Conservation (phyloP, 2,113 vertebrate genomes). For the Panurus biarmicus region DNA sequence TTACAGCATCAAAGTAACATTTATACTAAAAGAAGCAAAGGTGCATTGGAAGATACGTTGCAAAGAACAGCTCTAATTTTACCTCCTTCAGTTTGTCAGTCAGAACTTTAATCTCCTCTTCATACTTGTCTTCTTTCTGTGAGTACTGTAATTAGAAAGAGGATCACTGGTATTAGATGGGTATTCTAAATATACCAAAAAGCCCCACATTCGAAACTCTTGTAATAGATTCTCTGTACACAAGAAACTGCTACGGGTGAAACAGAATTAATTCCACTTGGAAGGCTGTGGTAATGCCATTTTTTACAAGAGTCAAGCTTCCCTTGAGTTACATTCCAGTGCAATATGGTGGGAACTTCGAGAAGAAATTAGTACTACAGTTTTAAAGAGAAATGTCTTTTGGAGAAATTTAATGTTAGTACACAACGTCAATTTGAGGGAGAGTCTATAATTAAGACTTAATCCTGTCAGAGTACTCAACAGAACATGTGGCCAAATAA, state of each 20-base stretch:
- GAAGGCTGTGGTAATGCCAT: neutral
- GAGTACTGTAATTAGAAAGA: constrained; percentile 87
- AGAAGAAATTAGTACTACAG: neutral
- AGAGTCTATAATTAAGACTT: neutral
- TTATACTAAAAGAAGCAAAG: neutral
- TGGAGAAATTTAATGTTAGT: neutral
- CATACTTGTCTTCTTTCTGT: constrained; percentile 98
- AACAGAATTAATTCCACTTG: neutral
- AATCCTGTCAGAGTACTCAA: neutral
- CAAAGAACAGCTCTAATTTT: constrained; percentile 20
- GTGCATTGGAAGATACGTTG: neutral
- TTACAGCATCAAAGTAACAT: neutral
- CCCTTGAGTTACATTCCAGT: neutral
- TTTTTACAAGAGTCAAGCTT: neutral
- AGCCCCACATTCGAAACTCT: accelerated
- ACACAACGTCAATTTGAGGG: neutral
- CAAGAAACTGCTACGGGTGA: neutral
- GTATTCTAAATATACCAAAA: neutral
- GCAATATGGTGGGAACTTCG: neutral
- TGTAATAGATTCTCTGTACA: neutral
- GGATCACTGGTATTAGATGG: constrained; percentile 35
- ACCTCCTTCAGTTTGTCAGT: constrained; percentile 99
- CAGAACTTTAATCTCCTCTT: constrained; percentile 98
- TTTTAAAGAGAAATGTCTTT: neutral
- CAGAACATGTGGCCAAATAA: neutral